phyloP scores from a whole-genome alignment of 2,113 vertebrate genomes.

The Pleuronectes platessa region DNA sequence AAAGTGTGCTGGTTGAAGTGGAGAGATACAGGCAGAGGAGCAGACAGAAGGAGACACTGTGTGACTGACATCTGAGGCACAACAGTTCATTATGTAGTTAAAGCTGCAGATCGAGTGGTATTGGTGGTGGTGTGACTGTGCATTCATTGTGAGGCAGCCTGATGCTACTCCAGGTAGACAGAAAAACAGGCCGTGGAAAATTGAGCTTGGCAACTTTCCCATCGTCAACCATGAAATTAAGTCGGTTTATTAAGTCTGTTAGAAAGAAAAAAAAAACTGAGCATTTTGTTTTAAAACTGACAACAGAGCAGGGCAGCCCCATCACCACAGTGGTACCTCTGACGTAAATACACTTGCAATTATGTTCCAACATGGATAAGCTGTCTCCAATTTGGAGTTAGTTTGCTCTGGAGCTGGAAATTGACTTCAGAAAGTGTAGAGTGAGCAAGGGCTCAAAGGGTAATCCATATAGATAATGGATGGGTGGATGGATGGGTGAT shows the following conservation, averaged over 20 bases:
- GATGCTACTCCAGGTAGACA: slow-evolving; percentile 53
- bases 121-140: slow-evolving; percentile 75
- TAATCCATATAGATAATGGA: too few relatives aligned
- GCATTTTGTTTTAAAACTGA: slow-evolving; percentile 34
- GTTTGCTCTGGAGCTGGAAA: slow-evolving; percentile 10
- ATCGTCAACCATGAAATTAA: slow-evolving; percentile 48
- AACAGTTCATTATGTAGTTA: slow-evolving; percentile 70
- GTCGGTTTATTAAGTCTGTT: slow-evolving; percentile 54
- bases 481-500: too few relatives aligned
- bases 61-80: slow-evolving; percentile 63
- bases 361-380: slow-evolving; percentile 38
- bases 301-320: slow-evolving; percentile 26
- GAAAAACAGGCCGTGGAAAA: slow-evolving; percentile 59
- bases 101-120: slow-evolving; percentile 67
- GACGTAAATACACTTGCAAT: slow-evolving; percentile 29
- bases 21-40: slow-evolving; percentile 1
- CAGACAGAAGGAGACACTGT: slow-evolving; percentile 12
- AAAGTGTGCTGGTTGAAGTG: background rate
- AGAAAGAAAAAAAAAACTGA: slow-evolving; percentile 35
- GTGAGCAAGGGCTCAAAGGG: background rate
- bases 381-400: background rate
- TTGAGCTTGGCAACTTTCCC: slow-evolving; percentile 65
- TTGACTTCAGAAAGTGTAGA: slow-evolving; percentile 1
- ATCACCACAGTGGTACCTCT: background rate
- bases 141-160: slow-evolving; percentile 72